Evolutionary conservation across 2,797 vertebrate species (phyloP).

Genomic region (Platalea minor): DNA sequence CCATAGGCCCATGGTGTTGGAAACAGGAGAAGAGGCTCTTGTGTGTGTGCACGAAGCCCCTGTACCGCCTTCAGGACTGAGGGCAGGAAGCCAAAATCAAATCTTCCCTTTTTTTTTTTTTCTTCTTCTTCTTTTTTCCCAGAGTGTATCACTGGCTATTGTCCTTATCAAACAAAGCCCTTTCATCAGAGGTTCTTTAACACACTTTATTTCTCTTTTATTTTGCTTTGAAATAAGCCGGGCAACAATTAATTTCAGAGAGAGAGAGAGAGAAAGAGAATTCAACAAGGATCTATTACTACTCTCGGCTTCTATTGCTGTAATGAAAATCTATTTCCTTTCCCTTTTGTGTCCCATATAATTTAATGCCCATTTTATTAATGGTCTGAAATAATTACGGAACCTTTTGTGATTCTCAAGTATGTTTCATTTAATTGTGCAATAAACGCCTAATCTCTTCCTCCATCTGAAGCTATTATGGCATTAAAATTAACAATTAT

Average conservation of each 20-base stretch:
- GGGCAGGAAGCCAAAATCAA: constrained; percentile 74
- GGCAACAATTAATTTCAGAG: constrained; percentile 99
- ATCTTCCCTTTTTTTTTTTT: constrained; percentile 70
- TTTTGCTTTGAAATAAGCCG: constrained; percentile 99
- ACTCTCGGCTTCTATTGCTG: constrained; percentile 99
- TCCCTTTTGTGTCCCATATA: constrained; percentile 99
- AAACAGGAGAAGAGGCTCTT: background rate
- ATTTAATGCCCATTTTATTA: constrained; percentile 99
- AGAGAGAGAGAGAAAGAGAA: constrained; percentile 90
- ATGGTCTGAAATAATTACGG: constrained; percentile 99
- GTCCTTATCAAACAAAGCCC: constrained; percentile 84
- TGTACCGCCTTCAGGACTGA: constrained; percentile 28
- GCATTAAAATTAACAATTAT: constrained; percentile 99
- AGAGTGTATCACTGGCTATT: constrained; percentile 84
- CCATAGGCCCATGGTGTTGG: background rate
- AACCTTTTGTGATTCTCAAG: constrained; percentile 99
- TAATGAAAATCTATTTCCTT: constrained; percentile 99
- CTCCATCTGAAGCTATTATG: constrained; percentile 99
- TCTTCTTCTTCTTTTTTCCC: constrained; percentile 79
- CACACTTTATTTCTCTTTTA: constrained; percentile 96
- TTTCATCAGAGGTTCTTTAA: constrained; percentile 85
- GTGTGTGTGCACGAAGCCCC: background rate
- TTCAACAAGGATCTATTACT: constrained; percentile 99
- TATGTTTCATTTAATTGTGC: constrained; percentile 99
- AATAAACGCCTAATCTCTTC: constrained; percentile 99